Evolutionary conservation across 2,113 vertebrate genomes (phyloP), one percentile per base, ranked within the genome.

Genomic region (Bubalus kerabau): DNA sequence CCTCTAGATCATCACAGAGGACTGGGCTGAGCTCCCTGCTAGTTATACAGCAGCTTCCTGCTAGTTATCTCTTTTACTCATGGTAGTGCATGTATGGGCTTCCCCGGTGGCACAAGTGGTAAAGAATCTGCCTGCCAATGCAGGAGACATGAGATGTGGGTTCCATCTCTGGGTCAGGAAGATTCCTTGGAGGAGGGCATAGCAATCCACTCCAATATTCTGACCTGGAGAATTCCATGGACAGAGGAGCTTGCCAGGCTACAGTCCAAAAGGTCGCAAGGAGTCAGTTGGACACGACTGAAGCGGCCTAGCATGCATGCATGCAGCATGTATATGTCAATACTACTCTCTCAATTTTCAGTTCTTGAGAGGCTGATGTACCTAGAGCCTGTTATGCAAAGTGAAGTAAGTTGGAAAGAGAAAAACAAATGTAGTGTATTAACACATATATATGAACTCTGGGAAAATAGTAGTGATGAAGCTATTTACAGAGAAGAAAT

Each of bases 281-380:
- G 40, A 43, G 71, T 24, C 12, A 0, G 21, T 24, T 0, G 2
- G 23, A 76, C 40, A 14, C 4, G 40, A 76, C 23, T 43, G 11
- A 76, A 43, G 6, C 0, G 0, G 30, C 59, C 28, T 30, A 30
- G 59, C 59, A 30, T 30, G 28, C 59, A 30, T 7, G 28, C 11
- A 13, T 19, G 59, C 59, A 62, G 12, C 0, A 6, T 19, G 7
- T 7, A 14, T 26, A 43, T 43, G 40, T 43, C 23, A 43, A 26
- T 76, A 40, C 10, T 71, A 71, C 24, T 43, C 36, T 40, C 6
- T 43, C 36, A 76, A 4, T 24, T 26, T 43, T 76, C 71, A 76
- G 12, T 76, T 76, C 71, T 43, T 43, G 23, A 43, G 71, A 26
- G 23, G 71, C 71, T 76, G 23, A 76, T 26, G 40, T 26, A 14